Evolutionary conservation across 1,140 invertebrate species (phyloP), one percentile per base, ranked within the genome.

Genomic region (Acromyrmex charruanus): DNA sequence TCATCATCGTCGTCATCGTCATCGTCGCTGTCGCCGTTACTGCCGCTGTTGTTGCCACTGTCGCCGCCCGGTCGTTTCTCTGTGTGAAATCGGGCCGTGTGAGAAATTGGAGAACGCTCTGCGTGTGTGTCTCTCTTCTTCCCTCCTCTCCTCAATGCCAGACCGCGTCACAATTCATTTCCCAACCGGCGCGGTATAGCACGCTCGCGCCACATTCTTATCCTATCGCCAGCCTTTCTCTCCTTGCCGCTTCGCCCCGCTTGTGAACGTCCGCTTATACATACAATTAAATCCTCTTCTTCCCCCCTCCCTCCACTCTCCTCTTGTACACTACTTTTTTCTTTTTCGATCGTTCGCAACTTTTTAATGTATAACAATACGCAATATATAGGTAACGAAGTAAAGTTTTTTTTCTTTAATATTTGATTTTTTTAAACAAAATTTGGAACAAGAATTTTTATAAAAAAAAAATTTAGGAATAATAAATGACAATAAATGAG

Each of bases 121-220:
- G 51, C 35, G 28, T 39, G 49, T 44, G 65, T 85, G 44, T 61
- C 25, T 51, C 71, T 84, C 55, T 75, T 31, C 51, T 44, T 61
- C 71, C 85, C 25, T 80, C 35, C 77, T 86, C 66, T 86, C 55
- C 79, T 84, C 80, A 87, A 91, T 91, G 89, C 88, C 86, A 91
- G 16, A 58, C 77, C 66, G 87, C 86, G 88, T 89, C 90, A 84
- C 89, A 86, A 91, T 87, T 89, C 87, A 90, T 91, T 90, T 92
- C 88, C 82, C 86, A 91, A 92, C 66, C 85, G 85, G 7, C n/a
- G 31, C 65, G 10, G 1, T 39, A 39, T 1, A 12, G 71, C 18
- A 49, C 61, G 44, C 44, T 80, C 55, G 35, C 53, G 77, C 35
- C 84, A 66, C 90, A 91, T 91, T 91, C 88, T 91, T 91, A 75